Evolutionary conservation across 2,888 invertebrate genomes (phyloP).

Genomic region (Lasius fuliginosus): DNA sequence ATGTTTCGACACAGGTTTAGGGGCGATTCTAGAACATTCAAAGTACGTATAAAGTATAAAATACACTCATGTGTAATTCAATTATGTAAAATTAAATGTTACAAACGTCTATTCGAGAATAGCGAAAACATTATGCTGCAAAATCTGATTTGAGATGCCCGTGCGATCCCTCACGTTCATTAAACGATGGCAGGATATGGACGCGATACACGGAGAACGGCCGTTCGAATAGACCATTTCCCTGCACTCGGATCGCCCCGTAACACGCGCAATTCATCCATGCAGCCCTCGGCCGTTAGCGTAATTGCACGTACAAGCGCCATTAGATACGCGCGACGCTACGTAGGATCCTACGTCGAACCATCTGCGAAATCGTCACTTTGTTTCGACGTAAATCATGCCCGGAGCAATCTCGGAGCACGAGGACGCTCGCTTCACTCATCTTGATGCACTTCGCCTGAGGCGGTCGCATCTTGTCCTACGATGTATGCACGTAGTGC

Average conservation of each 20-base stretch:
- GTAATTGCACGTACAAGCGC: constrained; percentile 77
- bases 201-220: constrained; percentile 29
- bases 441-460: constrained; percentile 45
- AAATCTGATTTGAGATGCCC: constrained; percentile 30
- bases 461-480: constrained; percentile 38
- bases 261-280: constrained; percentile 70
- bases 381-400: constrained; percentile 76
- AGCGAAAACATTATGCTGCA: neutral
- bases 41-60: neutral
- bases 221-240: constrained; percentile 57
- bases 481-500: constrained; percentile 9
- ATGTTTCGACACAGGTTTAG: neutral
- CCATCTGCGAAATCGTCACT: constrained; percentile 79
- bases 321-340: constrained; percentile 77
- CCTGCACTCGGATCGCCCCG: constrained; percentile 53
- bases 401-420: constrained; percentile 42
- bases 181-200: constrained; percentile 23
- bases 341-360: constrained; percentile 68
- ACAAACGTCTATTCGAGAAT: neutral
- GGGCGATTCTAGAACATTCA: neutral
- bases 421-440: constrained; percentile 53
- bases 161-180: constrained; percentile 12
- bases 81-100: neutral
- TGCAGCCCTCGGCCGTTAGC: constrained; percentile 73
- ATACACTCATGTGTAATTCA: neutral